Base-by-base conservation (phyloP, 53 echinoderm and acorn worm genomes). In the Luidia sarsii region DNA sequence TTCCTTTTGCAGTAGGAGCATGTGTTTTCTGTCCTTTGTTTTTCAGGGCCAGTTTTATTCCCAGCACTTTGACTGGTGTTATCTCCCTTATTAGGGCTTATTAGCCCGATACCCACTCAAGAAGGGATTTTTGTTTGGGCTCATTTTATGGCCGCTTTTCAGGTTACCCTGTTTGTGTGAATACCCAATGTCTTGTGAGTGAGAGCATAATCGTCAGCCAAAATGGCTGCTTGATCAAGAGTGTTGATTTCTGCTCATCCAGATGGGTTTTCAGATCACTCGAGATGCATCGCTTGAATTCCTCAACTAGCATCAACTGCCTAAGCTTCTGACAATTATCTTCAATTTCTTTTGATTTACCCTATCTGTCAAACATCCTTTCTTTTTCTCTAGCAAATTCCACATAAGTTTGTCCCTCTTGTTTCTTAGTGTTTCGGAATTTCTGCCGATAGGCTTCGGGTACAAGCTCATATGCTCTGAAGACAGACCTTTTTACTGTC, bases 381-480 rank as follows among this genome's bases (percentile, higher is more conserved):
- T 38, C 21, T 65, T 65, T 65, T 36, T 7, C 19, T 7, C 67
- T 25, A 24, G 79, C 80, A 52, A 89, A 68, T 32, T 89, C 89
- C 18, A 84, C 80, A 53, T 85, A 66, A 7, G 89, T 89, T 63
- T 80, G 84, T 28, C 46, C 45, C 0, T 88, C 81, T 64, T 50
- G 23, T 70, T 70, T 21, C 8, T 6, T 3, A 8, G 9, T 21
- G 28, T 60, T 24, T 30, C 62, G 43, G 45, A 84, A 84, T 15
- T 56, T 83, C 35, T 89, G 89, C 15, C 89, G 24, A 38, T 89
- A 89, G 3, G 89, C 89, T 61, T 89, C 89, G 3, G 89, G 89
- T 37, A 89, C 89, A 11, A 89, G 57, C 31, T 89, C 75, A 77
- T 89, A 89, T 0, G 68, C 79, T 18, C 60, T 83, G 1, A 89